Conservation (phyloP, 1,140 invertebrate genomes). For the Drosophila tsacasi region DNA sequence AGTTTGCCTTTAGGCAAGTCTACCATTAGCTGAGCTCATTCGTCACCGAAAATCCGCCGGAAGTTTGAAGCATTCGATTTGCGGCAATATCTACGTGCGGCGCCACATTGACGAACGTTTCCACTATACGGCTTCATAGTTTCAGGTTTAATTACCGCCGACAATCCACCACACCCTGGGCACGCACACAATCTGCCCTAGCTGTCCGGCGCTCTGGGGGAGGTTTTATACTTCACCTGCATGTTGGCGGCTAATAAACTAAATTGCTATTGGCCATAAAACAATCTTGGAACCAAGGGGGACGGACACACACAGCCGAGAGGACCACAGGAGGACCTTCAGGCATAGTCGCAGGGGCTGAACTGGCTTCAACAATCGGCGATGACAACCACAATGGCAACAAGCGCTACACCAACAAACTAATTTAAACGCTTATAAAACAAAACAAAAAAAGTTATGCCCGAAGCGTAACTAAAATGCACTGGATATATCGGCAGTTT, state of each 20-base stretch:
- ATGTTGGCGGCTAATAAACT: conserved; percentile 70
- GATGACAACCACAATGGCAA: conserved; percentile 11
- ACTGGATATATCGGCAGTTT: conserved; percentile 1
- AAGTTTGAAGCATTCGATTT: conserved; percentile 7
- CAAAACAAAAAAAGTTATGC: background rate
- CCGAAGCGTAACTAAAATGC: conserved; percentile 6
- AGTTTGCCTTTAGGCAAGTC: background rate
- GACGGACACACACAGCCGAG: conserved; percentile 43
- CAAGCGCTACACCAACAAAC: conserved; percentile 39
- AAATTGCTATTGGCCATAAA: conserved; percentile 66
- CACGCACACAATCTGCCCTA: conserved; percentile 7
- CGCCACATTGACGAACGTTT: conserved; percentile 54
- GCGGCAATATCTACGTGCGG: conserved; percentile 31
- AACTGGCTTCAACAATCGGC: conserved; percentile 6
- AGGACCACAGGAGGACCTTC: conserved; percentile 5
- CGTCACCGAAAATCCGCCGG: background rate
- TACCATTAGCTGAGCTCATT: conserved; percentile 3
- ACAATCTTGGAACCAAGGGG: conserved; percentile 53
- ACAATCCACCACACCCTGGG: conserved; percentile 32
- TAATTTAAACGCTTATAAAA: conserved; percentile 65
- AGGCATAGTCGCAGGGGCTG: background rate
- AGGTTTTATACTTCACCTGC: conserved; percentile 49
- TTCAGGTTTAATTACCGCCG: conserved; percentile 53
- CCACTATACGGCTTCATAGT: conserved; percentile 26
- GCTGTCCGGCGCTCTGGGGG: background rate